These are phyloP conservation scores for Pseudachorutes palmiensis DNA, from an alignment of 1,140 invertebrate genomes.

Conservation along the genomic window DNA sequence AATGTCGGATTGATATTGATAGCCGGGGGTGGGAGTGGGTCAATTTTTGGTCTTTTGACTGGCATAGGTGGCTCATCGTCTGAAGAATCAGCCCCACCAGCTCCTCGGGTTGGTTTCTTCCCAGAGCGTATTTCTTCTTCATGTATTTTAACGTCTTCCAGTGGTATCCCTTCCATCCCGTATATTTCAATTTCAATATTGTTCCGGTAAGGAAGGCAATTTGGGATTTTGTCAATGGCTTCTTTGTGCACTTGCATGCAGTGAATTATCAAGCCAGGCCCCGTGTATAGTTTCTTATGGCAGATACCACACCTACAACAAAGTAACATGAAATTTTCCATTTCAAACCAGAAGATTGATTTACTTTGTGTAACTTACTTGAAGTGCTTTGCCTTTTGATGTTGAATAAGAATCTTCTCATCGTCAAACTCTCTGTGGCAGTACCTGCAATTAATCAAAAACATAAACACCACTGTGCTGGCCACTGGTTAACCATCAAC, in stretches of 20 bases:
- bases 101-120: conserved; percentile 42
- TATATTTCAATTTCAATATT: conserved; percentile 99
- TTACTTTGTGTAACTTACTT: no score
- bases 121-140: conserved; percentile 64
- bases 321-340: not conserved
- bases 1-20: not conserved
- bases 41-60: conserved; percentile 59
- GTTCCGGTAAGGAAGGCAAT: conserved; percentile 91
- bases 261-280: conserved; percentile 95
- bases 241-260: conserved; percentile 99
- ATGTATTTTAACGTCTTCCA: conserved; percentile 87
- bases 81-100: conserved; percentile 34
- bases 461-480: conserved; percentile 13
- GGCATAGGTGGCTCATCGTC: conserved; percentile 62
- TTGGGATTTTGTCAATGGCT: conserved; percentile 98
- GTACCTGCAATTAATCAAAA: conserved; percentile 60
- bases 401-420: conserved; percentile 99
- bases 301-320: conserved; percentile 79
- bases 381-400: conserved; percentile 99
- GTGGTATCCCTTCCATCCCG: conserved; percentile 99
- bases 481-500: no score
- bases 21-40: conserved; percentile 45
- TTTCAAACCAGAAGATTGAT: no score
- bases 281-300: conserved; percentile 98
- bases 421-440: conserved; percentile 99